These are phyloP conservation scores for Microctenopoma stevenorrisi DNA, from an alignment of 2,797 vertebrate species.

Conservation along the genomic window DNA sequence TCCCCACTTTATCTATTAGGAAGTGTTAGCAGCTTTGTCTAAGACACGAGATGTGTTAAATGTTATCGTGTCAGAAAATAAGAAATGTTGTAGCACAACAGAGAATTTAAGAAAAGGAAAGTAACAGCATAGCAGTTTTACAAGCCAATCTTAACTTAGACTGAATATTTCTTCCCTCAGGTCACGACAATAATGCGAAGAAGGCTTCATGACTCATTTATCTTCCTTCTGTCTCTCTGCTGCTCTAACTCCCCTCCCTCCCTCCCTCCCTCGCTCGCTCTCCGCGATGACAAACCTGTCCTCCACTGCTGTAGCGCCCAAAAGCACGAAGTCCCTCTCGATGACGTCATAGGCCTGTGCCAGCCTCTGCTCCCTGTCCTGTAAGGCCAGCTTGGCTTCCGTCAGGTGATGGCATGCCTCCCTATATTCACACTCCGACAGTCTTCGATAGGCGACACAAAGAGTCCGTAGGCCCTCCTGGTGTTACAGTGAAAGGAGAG, in stretches of 20 bases:
- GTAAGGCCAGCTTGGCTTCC: constrained; percentile 91
- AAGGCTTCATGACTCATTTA: constrained; percentile 56
- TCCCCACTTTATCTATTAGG: constrained; percentile 58
- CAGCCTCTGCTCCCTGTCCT: constrained; percentile 92
- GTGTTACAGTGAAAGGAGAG: constrained; percentile 13
- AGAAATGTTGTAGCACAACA: constrained; percentile 12
- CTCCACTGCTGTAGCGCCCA: constrained; percentile 97
- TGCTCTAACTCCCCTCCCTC: constrained; percentile 17
- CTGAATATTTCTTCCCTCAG: constrained; percentile 34
- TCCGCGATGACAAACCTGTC: constrained; percentile 86
- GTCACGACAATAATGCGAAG: constrained; percentile 50
- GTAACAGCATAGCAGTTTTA: not conserved
- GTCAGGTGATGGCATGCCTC: constrained; percentile 83
- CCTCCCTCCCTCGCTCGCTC: not conserved
- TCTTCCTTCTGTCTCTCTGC: constrained; percentile 37
- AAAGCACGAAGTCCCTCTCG: constrained; percentile 91
- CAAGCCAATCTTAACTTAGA: constrained; percentile 22
- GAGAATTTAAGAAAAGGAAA: constrained; percentile 15
- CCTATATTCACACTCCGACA: constrained; percentile 86
- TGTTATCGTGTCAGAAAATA: not conserved
- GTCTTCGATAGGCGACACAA: constrained; percentile 92
- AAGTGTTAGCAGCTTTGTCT: constrained; percentile 28
- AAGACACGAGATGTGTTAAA: not conserved
- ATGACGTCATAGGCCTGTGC: constrained; percentile 94
- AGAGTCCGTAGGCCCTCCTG: constrained; percentile 96